Evolutionary conservation across 2,888 invertebrate species (phyloP), one percentile per base, ranked within the genome.

Genomic region (Amphimallon solstitiale): DNA sequence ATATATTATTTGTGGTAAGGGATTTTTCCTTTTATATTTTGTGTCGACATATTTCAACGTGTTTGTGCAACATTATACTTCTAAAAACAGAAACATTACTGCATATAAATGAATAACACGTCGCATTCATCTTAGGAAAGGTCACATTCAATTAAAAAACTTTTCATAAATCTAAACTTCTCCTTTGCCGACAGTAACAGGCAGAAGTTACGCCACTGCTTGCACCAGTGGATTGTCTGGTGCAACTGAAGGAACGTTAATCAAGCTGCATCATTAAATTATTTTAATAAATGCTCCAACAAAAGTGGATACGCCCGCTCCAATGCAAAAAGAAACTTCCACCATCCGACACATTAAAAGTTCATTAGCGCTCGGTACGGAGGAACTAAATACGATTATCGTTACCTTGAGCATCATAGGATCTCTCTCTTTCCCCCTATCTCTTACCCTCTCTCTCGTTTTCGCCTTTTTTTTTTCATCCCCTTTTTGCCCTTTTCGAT

Each of bases 191-290:
- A 29, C 29, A 29, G 29, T 3, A 29, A 29, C 29, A 29, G 29
- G 9, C 29, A 29, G 29, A 29, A 29, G 29, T 29, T 29, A 29
- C 5, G 29, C 29, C 5, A 29, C 29, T 29, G 29, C 29, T 29
- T 29, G 29, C 43, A 43, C 2, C 14, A 2, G 15, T 7, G 43
- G 14, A 43, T 43, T 1, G 14, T 29, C 29, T 29, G 9, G 5
- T 29, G 29, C 29, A 29, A 29, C 7, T 29, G 29, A 29, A 29
- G 6, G 23, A 59, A 43, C 38, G 49, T 70, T 68, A 65, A 69
- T 69, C 54, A 43, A 38, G 61, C 45, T 52, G 61, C 37, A 21
- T 52, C 54, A 61, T 68, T 65, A 68, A 65, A 65, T 65, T 65
- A 65, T 61, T 52, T 61, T 48, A 68, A 65, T 68, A 68, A 65